Base-by-base conservation (phyloP, 2,113 vertebrate species). In the Pogona vitticeps region DNA sequence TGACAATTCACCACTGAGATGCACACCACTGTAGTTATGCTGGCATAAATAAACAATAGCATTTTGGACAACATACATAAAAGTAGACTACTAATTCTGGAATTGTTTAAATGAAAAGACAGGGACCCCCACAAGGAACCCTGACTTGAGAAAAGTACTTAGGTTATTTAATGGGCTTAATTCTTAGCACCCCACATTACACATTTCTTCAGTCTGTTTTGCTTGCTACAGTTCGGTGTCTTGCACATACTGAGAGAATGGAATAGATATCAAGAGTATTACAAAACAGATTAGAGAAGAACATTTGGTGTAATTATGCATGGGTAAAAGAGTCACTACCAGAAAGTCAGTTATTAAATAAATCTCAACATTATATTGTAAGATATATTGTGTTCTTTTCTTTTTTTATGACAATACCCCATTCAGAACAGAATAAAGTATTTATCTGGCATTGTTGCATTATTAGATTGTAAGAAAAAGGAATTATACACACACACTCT, bases 201-300 rank as follows among this genome's bases (percentile, higher is more conserved):
- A 85, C 61, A 23, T 46, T 87, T 87, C 13, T 91, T 92, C 75
- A 87, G 84, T 65, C 76, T 78, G 17, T 58, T 90, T 58, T 46
- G 33, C 73, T 80, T 77, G 42, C 75, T 87, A n/a, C 0, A 5
- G 10, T 86, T 88, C 36, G 71, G 21, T 0, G 33, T 67, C 67
- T 23, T 81, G 14, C 14, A 0, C 21, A 80, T 72, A 12, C n/a
- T 90, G n/a, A 10, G 21, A 93, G 92, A 91, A 85, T 15, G 89
- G 59, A 82, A 83, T 26, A 82, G 10, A 18, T 63, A 87, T 12
- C 52, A 59, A 86, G 65, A 83, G 70, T 61, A 80, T 73, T 86
- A 73, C 23, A 56, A 46, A n/a, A 56, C 76, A 90, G 68, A 83
- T 6, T 26, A 58, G 38, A 83, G 33, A 52, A 89, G 31, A 26